phyloP scores from a whole-genome alignment of 1,140 invertebrate genomes.

The Globodera rostochiensis region DNA sequence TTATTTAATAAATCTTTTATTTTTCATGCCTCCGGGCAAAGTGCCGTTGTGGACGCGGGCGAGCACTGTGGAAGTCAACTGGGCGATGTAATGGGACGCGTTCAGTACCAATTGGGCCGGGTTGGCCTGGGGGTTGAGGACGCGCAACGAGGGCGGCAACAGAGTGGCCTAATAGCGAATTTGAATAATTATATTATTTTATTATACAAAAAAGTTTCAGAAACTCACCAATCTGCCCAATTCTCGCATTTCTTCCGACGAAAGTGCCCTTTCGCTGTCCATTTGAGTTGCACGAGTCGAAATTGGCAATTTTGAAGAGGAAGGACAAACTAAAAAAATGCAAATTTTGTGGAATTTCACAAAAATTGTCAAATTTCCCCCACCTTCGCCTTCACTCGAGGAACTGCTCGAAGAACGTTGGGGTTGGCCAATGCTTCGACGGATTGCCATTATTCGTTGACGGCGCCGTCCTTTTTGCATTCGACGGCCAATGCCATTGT shows the following conservation, averaged over 20 bases:
- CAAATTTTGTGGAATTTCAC: too few species aligned
- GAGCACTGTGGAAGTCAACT: not conserved
- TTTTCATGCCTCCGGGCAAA: conserved; percentile 1
- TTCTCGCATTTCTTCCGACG: not conserved
- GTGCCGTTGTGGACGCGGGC: conserved; percentile 6
- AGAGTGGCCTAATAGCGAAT: not conserved
- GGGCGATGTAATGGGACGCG: conserved; percentile 12
- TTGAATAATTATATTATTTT: not conserved
- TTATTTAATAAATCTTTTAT: not conserved
- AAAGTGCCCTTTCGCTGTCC: conserved; percentile 10
- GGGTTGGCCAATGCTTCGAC: not conserved
- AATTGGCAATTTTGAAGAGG: not conserved
- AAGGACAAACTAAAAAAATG: not conserved
- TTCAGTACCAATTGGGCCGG: conserved; percentile 2
- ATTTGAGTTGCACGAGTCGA: not conserved
- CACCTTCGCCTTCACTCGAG: not conserved
- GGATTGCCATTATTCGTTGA: not conserved
- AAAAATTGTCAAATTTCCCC: too few species aligned
- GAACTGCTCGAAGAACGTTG: not conserved
- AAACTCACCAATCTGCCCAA: conserved; percentile 10
- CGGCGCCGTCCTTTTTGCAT: not conserved
- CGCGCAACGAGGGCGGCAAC: conserved; percentile 6
- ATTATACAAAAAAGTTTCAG: not conserved
- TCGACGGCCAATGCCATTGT: not conserved
- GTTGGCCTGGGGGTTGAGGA: not conserved